These are phyloP conservation scores for Cheilosia vulpina DNA, from an alignment of 2,888 invertebrate genomes.

Conservation along the genomic window DNA sequence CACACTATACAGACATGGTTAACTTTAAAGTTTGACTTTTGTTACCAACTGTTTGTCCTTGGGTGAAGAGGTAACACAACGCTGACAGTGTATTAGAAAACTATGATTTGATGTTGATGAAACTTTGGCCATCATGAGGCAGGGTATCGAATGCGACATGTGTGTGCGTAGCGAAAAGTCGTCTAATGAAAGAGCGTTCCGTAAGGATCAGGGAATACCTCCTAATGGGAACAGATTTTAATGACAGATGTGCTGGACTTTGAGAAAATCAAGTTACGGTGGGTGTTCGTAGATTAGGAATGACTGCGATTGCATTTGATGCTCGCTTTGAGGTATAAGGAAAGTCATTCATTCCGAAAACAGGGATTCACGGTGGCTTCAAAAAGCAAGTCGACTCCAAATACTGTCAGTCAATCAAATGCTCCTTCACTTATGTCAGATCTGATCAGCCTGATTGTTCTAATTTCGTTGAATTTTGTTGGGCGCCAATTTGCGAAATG, in stretches of 20 bases:
- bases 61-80: neutral
- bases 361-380: too few species aligned
- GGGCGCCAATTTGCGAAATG: too few species aligned
- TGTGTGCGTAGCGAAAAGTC: conserved; percentile 16
- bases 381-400: too few species aligned
- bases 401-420: too few species aligned
- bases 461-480: too few species aligned
- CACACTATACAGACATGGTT: neutral
- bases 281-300: neutral
- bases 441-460: too few species aligned
- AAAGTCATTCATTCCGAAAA: too few species aligned
- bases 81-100: conserved; percentile 36
- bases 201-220: neutral
- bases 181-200: conserved; percentile 15
- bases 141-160: neutral
- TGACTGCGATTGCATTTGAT: neutral
- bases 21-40: conserved; percentile 65
- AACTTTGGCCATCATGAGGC: conserved; percentile 6
- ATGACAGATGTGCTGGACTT: neutral
- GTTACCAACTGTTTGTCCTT: conserved; percentile 18
- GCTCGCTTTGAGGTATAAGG: neutral
- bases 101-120: conserved; percentile 49
- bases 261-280: neutral
- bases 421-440: too few species aligned
- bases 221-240: neutral